Evolutionary conservation across 2,888 invertebrate genomes (phyloP), one percentile per base, ranked within the genome.

Genomic region (Mesorhabditis belari): DNA sequence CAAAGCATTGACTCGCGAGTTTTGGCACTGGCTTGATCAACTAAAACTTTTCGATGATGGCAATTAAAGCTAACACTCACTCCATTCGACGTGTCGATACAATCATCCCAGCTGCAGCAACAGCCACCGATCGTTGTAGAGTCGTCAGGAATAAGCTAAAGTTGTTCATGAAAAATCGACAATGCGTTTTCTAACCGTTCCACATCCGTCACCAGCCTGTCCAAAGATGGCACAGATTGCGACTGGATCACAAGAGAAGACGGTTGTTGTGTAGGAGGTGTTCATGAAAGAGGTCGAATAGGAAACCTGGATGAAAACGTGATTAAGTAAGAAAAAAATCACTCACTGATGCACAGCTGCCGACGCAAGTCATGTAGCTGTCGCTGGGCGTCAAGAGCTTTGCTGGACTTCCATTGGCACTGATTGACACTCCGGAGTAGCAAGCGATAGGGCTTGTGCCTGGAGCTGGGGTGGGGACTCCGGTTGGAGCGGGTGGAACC

Each of bases 61-160:
- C n/a, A 35, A 35, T 35, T n/a, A 35, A 35, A n/a, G n/a, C n/a
- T n/a, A n/a, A n/a, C 1, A n/a, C 44, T 35, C 12, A 35, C 44
- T n/a, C 44, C 44, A 55, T 67, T 70, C 52, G 62, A 57, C 21
- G 70, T 68, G 49, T 68, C 69, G 19, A 70, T 57, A 52, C 70
- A 70, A 26, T 64, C 60, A 50, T 70, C 66, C 23, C 61, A 63
- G 61, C 60, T 60, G 57, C 70, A 70, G 54, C 70, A 70, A 60
- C 70, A 70, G 64, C 68, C 70, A 19, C 56, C 60, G 50, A 70
- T 35, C 2, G 44, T 35, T 17, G 12, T n/a, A 9, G 44, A 17
- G 44, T 35, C 44, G n/a, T 9, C n/a, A n/a, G 12, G 12, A 17
- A 17, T 9, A n/a, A 35, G 12, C 44, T 35, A n/a, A 35, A 35